Base-by-base conservation (phyloP, 2,113 vertebrate species). In the Alosa alosa region DNA sequence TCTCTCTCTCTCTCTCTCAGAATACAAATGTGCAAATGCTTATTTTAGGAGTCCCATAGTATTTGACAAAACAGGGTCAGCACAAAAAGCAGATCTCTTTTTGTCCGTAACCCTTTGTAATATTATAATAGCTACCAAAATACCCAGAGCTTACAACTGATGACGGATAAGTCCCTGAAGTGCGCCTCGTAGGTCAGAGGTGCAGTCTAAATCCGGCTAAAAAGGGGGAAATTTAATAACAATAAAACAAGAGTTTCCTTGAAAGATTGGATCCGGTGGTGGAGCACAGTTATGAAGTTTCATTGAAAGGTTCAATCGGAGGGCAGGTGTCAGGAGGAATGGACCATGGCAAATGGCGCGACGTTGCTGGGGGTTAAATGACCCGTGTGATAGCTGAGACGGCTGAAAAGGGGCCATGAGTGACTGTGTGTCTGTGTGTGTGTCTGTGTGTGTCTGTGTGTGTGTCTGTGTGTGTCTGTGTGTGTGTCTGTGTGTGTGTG, bases 241-340 rank as follows among this genome's bases (percentile, higher is more conserved):
- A 60, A 6, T 60, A 72, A 72, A 31, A 36, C n/a, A 72, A 72
- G 31, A 25, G 8, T 2, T 2, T 1, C 36, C 11, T 13, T 39
- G 2, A 78, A 78, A 36, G 25, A 36, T 39, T 78, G 39, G 1
- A 0, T 78, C 4, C 2, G 4, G 13, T 11, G 31, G 2, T 36
- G 0, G 31, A 15, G 9, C 15, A 2, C n/a, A 4, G 25, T 49
- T 72, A 36, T 72, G 36, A 36, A 78, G 64, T 72, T 13, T 72
- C 72, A 4, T 36, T 39, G n/a, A 17, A 36, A n/a, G 18, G 90
- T 93, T 93, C 90, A 93, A 72, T 86, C 82, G 81, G 86, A 91
- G 88, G 91, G 84, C 91, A 92, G 39, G 82, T 89, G 91, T 91
- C 90, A 89, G 46, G 41, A 18, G 89, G 87, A 92, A 91, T 91